Conservation (phyloP, 2,888 invertebrate species). For the Dicycla oo region DNA sequence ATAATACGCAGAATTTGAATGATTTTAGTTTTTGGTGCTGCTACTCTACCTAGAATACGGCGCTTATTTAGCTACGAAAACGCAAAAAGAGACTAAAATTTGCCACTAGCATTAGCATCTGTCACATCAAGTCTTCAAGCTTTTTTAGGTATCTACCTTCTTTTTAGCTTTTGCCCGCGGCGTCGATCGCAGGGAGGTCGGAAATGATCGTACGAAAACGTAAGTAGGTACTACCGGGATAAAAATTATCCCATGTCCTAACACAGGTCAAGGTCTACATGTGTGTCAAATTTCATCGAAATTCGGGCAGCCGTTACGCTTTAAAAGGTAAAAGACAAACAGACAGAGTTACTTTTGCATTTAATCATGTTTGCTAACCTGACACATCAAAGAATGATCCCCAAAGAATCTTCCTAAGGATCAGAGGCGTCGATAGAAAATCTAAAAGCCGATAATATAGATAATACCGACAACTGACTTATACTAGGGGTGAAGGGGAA, state of each 20-base stretch:
- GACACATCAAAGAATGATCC: not conserved
- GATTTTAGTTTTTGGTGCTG: not conserved
- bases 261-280: not conserved
- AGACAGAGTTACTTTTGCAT: not conserved
- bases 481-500: constrained; percentile 4
- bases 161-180: too few species aligned
- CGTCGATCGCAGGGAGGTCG: too few species aligned
- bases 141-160: too few species aligned
- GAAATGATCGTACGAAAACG: too few species aligned
- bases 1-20: not conserved
- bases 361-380: not conserved
- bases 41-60: not conserved
- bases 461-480: constrained; percentile 29
- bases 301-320: not conserved
- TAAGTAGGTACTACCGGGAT: too few species aligned
- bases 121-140: too few species aligned
- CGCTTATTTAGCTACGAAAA: too few species aligned
- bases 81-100: too few species aligned
- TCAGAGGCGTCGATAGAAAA: not conserved
- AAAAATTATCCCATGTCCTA: too few species aligned
- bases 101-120: too few species aligned
- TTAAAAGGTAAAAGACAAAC: not conserved
- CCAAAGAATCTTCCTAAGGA: not conserved
- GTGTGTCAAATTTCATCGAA: not conserved
- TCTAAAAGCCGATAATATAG: constrained; percentile 45